Conservation (phyloP, 2,888 invertebrate species). For the Drosophila peninsularis region DNA sequence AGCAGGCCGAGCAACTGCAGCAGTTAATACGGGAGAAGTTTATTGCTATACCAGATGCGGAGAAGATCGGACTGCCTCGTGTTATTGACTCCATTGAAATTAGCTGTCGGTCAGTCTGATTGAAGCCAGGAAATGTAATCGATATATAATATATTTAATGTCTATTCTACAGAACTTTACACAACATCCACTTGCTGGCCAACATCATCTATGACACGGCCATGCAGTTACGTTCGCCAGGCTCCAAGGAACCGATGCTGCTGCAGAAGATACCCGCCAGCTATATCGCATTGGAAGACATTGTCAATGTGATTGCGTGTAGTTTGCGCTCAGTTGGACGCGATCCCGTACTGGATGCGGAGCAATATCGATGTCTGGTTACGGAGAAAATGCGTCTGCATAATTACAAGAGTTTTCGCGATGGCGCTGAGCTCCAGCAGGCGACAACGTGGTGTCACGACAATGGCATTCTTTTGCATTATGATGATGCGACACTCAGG, state of each 20-base stretch:
- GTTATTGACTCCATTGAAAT: constrained; percentile 97
- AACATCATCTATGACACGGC: constrained; percentile 97
- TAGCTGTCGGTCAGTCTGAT: constrained; percentile 85
- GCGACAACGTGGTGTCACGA: constrained; percentile 99
- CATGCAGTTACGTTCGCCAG: constrained; percentile 95
- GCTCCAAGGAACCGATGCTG: constrained; percentile 94
- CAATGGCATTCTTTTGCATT: constrained; percentile 97
- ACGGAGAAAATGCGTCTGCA: constrained; percentile 84
- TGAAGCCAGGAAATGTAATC: no score
- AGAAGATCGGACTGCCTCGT: constrained; percentile 96
- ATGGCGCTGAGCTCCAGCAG: constrained; percentile 95
- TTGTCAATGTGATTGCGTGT: constrained; percentile 91
- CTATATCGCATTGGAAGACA: constrained; percentile 97
- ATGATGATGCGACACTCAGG: constrained; percentile 96
- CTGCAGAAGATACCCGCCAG: constrained; percentile 98
- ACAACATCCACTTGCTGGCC: constrained; percentile 95
- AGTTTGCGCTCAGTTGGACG: constrained; percentile 89
- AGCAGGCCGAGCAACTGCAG: constrained; percentile 90
- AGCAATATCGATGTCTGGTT: constrained; percentile 87
- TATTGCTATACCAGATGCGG: constrained; percentile 97
- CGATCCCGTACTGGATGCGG: constrained; percentile 94
- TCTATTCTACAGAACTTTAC: constrained; percentile 88
- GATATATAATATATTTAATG: neutral
- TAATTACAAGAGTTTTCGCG: constrained; percentile 86
- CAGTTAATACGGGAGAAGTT: constrained; percentile 94